Evolutionary conservation across 2,113 vertebrate genomes (phyloP), one percentile per base, ranked within the genome.

Genomic region (Triplophysa tibetana): DNA sequence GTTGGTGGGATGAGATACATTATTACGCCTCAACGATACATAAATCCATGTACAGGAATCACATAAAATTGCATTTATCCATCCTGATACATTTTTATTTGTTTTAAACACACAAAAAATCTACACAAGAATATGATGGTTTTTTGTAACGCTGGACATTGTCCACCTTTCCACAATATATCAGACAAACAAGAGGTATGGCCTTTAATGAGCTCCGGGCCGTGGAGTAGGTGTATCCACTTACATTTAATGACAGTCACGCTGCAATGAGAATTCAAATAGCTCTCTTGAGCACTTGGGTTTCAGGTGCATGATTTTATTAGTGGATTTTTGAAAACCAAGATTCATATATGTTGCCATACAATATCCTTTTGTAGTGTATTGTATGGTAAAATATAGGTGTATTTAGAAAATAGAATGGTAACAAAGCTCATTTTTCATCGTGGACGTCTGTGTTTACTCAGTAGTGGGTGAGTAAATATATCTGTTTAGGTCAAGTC

Each of bases 231-330:
- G 13, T 43, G 70, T 41, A 73, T 73, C 54, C 70, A 43, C 54
- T 73, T 43, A 61, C 54, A 61, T 12, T 61, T 64, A 83, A 79
- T 70, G 45, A 62, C 70, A 2, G n/a, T 29, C 13, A 17, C 38
- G 56, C 67, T 72, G 48, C 23, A 3, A 29, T 38, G 69, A 43
- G 69, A 50, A 79, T 73, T 41, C 74, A 62, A 79, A 70, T 56
- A 75, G 24, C 77, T 29, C 70, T 61, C 33, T 58, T 66, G 52
- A 23, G 12, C 77, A 56, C 64, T 64, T 79, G 23, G 45, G 23
- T 23, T 75, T 69, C 76, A 83, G 54, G 54, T 61, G 54, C 41
- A 70, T 72, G 63, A 64, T 67, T 11, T 66, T 56, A 72, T 65
- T 61, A 65, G 41, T 76, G 43, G 16, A 70, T 38, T 38, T 58